Conservation (phyloP, 2,888 invertebrate genomes). For the Hipparchia sbordonii region DNA sequence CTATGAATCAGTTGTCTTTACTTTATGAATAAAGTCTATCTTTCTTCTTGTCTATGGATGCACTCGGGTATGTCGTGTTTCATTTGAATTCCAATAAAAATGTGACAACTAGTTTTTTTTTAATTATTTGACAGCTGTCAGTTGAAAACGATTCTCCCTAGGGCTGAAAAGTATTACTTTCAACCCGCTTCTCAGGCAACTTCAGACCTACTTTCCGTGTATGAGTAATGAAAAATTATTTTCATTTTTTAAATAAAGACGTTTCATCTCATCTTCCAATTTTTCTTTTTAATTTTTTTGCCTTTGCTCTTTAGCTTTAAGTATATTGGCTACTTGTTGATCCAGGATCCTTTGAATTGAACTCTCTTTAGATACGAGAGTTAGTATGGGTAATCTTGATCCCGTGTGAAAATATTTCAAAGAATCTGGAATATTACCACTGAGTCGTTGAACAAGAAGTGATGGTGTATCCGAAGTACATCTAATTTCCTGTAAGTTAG, state of each 20-base stretch:
- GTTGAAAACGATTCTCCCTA: too few relatives aligned
- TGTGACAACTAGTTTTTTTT: too few relatives aligned
- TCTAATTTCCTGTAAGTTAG: conserved; percentile 50
- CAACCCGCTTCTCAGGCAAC: too few relatives aligned
- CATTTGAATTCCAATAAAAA: too few relatives aligned
- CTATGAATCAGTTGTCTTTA: too few relatives aligned
- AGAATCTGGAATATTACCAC: conserved; percentile 52
- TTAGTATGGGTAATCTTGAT: conserved; percentile 56
- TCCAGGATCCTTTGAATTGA: conserved; percentile 59
- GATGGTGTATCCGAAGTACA: conserved; percentile 44
- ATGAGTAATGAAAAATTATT: too few relatives aligned
- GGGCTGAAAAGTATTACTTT: too few relatives aligned
- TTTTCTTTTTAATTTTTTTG: conserved; percentile 54
- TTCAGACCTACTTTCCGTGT: too few relatives aligned
- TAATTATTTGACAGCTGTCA: too few relatives aligned
- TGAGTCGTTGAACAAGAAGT: conserved; percentile 46
- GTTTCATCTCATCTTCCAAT: conserved; percentile 53
- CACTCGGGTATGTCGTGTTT: too few relatives aligned
- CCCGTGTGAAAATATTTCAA: conserved; percentile 47
- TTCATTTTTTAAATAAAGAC: conserved; percentile 50
- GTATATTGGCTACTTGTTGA: conserved; percentile 68
- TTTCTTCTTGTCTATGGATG: too few relatives aligned
- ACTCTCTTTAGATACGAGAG: conserved; percentile 51
- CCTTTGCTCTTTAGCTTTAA: conserved; percentile 64
- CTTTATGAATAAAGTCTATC: too few relatives aligned